These are phyloP conservation scores for Ammospiza maritima DNA, from an alignment of 2,797 vertebrate species.

Conservation along the genomic window DNA sequence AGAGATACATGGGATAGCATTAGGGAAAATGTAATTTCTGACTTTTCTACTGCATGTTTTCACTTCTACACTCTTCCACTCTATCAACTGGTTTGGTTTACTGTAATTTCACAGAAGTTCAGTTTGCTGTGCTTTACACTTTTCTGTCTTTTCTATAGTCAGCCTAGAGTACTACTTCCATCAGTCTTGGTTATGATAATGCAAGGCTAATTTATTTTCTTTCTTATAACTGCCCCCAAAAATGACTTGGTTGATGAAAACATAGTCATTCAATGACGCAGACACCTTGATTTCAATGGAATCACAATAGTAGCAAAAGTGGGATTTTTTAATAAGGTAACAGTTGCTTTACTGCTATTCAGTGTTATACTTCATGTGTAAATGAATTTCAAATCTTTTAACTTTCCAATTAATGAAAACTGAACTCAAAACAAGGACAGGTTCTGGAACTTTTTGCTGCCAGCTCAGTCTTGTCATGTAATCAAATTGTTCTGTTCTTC, in stretches of 20 bases:
- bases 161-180: background rate
- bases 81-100: background rate
- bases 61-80: background rate
- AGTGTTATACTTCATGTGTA: background rate
- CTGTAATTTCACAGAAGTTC: background rate
- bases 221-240: background rate
- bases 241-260: background rate
- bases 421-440: background rate
- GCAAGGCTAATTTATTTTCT: background rate
- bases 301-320: background rate
- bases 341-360: background rate
- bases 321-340: background rate
- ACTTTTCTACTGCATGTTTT: background rate
- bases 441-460: background rate
- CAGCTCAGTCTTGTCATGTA: background rate
- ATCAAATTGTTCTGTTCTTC: background rate
- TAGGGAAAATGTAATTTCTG: background rate
- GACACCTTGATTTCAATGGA: background rate
- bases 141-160: background rate
- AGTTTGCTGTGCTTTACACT: background rate
- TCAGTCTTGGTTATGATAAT: background rate
- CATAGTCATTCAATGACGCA: background rate
- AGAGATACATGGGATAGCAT: background rate
- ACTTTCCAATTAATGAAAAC: background rate
- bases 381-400: conserved; percentile 9